Conservation (phyloP, 2,888 invertebrate genomes). For the Hypercompe scribonia region DNA sequence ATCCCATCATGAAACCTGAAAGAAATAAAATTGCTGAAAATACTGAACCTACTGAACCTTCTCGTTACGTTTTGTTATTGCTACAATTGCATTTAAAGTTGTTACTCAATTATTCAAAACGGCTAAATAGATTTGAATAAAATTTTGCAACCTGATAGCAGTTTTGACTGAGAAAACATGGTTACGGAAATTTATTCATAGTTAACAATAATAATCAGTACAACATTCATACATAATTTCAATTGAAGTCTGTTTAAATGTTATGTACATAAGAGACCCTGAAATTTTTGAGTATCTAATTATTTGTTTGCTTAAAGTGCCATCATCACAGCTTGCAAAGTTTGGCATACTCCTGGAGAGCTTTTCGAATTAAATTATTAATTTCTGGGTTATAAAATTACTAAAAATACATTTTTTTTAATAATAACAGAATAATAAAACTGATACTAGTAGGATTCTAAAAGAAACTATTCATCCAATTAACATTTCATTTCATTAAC, state of each 20-base stretch:
- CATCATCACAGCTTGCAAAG: no score
- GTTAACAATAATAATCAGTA: neutral
- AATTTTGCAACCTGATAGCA: neutral
- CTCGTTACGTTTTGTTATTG: neutral
- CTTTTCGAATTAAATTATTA: no score
- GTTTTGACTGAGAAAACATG: no score
- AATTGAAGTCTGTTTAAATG: neutral
- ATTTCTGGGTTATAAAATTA: no score
- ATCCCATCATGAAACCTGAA: constrained; percentile 78
- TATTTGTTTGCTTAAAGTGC: no score
- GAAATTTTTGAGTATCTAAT: neutral
- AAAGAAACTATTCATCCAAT: no score
- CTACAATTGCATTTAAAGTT: neutral
- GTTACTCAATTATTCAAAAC: neutral
- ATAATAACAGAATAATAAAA: neutral
- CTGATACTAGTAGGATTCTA: neutral
- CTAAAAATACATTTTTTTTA: no score
- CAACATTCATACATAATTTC: neutral
- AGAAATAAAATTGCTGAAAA: constrained; percentile 12
- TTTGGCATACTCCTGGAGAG: no score
- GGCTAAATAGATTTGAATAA: neutral
- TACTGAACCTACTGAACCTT: neutral
- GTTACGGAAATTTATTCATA: no score
- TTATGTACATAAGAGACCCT: neutral
- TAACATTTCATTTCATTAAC: no score